A percentile compares a stretch with the other conserved stretches of the same genome.
These are phyloP conservation scores for Apteryx mantelli DNA, from an alignment of 2,113 vertebrate species.

Conservation along the genomic window DNA sequence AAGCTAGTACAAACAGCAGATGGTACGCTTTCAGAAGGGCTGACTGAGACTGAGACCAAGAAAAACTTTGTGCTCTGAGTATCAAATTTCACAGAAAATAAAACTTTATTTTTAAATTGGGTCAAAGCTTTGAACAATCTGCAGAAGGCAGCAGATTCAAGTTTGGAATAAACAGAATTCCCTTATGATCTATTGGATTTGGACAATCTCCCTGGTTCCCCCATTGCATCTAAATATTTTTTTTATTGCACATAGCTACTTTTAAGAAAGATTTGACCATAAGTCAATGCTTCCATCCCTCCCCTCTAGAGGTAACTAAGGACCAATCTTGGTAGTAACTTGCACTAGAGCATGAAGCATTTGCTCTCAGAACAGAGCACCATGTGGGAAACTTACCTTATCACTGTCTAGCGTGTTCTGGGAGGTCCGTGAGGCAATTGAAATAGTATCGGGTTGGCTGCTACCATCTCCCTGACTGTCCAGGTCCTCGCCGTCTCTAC, in stretches of 20 bases:
- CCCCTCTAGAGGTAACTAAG: not conserved
- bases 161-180: not conserved
- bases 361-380: not conserved
- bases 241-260: not conserved
- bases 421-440: conserved; percentile 96
- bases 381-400: conserved; percentile 83
- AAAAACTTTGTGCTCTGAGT: not conserved
- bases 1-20: not conserved
- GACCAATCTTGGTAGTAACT: not conserved
- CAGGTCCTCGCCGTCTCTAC: conserved; percentile 94
- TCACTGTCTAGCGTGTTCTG: conserved; percentile 98
- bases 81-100: not conserved
- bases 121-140: not conserved
- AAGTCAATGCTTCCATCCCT: accelerated
- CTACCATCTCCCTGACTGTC: conserved; percentile 99
- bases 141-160: not conserved
- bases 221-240: not conserved
- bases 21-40: not conserved
- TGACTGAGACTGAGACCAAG: not conserved
- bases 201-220: not conserved
- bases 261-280: not conserved
- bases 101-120: not conserved
- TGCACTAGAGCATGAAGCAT: not conserved
- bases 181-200: not conserved
- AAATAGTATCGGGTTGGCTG: conserved; percentile 98